These are phyloP conservation scores for Poeciliopsis gracilis DNA, from an alignment of 2,797 vertebrate species.

Conservation along the genomic window DNA sequence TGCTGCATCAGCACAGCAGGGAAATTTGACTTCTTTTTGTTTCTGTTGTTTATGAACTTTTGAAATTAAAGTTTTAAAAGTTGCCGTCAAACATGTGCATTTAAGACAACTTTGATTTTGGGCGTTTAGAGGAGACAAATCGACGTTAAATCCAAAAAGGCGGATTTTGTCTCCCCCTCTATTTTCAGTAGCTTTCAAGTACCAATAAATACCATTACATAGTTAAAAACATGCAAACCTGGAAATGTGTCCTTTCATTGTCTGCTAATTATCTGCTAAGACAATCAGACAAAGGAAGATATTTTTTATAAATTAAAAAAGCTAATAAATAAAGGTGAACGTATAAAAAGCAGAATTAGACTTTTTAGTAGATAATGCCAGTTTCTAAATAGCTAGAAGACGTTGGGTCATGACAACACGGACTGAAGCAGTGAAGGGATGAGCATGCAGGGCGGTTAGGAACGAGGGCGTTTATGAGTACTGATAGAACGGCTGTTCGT, in stretches of 20 bases:
- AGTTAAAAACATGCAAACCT: conserved; percentile 23
- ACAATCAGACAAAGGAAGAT: conserved; percentile 21
- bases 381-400: conserved; percentile 11
- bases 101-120: not conserved
- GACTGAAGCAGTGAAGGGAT: not conserved
- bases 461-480: conserved; percentile 61
- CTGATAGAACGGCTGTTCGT: conserved; percentile 89
- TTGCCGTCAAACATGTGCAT: not conserved
- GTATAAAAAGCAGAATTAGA: conserved; percentile 1
- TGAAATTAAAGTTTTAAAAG: not conserved
- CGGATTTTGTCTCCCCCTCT: not conserved
- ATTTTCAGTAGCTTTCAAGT: not conserved
- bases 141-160: not conserved
- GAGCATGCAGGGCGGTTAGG: conserved; percentile 13
- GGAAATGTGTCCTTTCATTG: conserved; percentile 8
- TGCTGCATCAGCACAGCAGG: not conserved
- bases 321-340: not conserved
- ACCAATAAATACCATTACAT: conserved; percentile 14
- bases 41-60: not conserved
- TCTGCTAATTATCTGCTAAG: conserved; percentile 14
- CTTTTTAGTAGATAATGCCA: not conserved
- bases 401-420: not conserved
- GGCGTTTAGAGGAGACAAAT: not conserved
- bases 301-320: not conserved
- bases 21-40: not conserved